phyloP scores from a whole-genome alignment of 2,113 vertebrate genomes.

The Takifugu flavidus region DNA sequence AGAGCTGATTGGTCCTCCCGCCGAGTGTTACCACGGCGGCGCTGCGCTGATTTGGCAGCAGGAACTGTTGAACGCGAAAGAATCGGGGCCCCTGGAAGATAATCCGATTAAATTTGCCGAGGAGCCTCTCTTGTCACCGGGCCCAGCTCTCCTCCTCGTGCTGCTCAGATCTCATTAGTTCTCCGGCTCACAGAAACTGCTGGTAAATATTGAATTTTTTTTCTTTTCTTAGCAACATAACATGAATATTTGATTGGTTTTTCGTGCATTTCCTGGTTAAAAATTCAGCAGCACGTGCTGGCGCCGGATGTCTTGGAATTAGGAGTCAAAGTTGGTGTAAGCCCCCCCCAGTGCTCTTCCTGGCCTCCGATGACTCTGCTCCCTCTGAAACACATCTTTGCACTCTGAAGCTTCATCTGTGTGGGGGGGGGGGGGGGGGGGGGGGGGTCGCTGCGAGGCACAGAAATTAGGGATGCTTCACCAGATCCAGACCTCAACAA shows the following conservation, averaged over 20 bases:
- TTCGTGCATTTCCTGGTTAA: slow-evolving; percentile 60
- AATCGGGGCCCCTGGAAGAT: slow-evolving; percentile 1
- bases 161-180: slow-evolving; percentile 40
- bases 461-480: background rate
- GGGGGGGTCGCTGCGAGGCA: no score
- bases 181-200: slow-evolving; percentile 19
- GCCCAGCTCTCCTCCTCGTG: background rate
- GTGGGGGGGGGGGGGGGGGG: no score
- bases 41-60: background rate
- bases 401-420: no score
- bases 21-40: background rate
- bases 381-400: no score
- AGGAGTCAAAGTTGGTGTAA: slow-evolving; percentile 1
- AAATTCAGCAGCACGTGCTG: slow-evolving; percentile 54
- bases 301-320: slow-evolving; percentile 19
- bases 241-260: slow-evolving; percentile 65
- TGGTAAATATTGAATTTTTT: slow-evolving; percentile 69
- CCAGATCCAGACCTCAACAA: background rate
- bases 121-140: background rate
- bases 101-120: background rate
- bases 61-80: background rate
- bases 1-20: slow-evolving; percentile 11
- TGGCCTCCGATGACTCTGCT: slow-evolving; percentile 17
- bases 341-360: slow-evolving; percentile 21
- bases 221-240: slow-evolving; percentile 47